Evolutionary conservation across 2,113 vertebrate species (phyloP).

Genomic region (Cebidichthys violaceus): DNA sequence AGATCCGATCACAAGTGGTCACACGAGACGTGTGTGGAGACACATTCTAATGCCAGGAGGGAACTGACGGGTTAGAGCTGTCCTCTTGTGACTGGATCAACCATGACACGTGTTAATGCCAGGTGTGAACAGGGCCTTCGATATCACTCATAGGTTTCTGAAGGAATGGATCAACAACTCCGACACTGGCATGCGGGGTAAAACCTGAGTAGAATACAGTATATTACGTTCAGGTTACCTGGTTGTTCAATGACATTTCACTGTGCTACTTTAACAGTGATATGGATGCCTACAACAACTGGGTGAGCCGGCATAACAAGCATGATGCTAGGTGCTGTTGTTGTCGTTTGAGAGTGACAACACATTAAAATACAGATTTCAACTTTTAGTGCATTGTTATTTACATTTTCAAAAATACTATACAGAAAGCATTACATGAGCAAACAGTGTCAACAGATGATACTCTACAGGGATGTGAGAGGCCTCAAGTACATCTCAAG

Average conservation of each 20-base stretch:
- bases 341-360: neutral
- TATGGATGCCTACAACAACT: neutral
- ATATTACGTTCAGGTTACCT: neutral
- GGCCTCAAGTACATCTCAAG: neutral
- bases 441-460: neutral
- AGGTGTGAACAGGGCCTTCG: neutral
- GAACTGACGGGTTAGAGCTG: no score
- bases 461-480: neutral
- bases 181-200: neutral
- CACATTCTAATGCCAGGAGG: no score
- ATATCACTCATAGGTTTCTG: neutral
- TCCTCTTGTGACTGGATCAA: no score
- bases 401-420: constrained; percentile 3
- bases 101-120: no score
- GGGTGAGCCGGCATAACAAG: neutral
- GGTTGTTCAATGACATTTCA: neutral
- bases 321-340: neutral
- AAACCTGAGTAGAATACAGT: neutral
- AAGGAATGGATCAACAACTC: neutral
- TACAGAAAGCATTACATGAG: neutral
- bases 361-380: neutral
- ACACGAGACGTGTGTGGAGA: no score
- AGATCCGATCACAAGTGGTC: no score
- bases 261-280: neutral
- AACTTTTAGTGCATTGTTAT: neutral